Evolutionary conservation across 2,888 invertebrate species (phyloP), one percentile per base, ranked within the genome.

Genomic region (Andrena minutula): DNA sequence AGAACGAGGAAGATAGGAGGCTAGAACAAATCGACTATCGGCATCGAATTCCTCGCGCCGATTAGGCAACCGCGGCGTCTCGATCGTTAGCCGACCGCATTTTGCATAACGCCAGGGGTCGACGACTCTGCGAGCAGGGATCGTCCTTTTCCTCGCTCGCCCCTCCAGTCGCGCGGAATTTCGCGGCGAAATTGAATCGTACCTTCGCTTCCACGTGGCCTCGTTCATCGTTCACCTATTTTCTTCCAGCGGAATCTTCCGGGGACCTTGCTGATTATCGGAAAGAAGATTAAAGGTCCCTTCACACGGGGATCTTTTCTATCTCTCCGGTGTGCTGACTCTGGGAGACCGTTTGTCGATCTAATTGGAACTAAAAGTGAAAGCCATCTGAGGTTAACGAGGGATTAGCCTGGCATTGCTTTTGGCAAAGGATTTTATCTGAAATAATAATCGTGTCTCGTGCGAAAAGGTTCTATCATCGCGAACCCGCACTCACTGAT

Each of bases 81-180:
- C 76, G 49, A 75, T 77, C 75, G 88, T 89, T 89, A 82, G 83
- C 68, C 35, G 88, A 90, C 88, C 88, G 68, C 89, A 85, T 85
- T 90, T 90, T 90, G 85, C 90, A 89, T 87, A 89, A 90, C 78
- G 65, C 83, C 68, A 63, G 72, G 69, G 85, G 84, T 87, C 81
- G 77, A 77, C 72, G 85, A 82, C 83, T 61, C 56, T 23, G 8
- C 69, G 41, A 56, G 56, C 23, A 56, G 10, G 56, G 23, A 56
- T 56, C 20, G n/a, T 35, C 49, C 20, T 63, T 32, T 35, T 20
- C 32, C 30, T 26, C 28, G 20, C 35, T 8, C 12, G 3, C 63
- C 35, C 56, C 35, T 61, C 60, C n/a, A 8, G n/a, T 2, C 7
- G 16, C 60, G 60, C 28, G 60, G 60, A 32, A 32, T 61, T 61